A percentile compares a stretch with the other conserved stretches of the same genome.
Evolutionary conservation across 2,888 invertebrate species (phyloP).

Genomic region (Acronicta leporina): DNA sequence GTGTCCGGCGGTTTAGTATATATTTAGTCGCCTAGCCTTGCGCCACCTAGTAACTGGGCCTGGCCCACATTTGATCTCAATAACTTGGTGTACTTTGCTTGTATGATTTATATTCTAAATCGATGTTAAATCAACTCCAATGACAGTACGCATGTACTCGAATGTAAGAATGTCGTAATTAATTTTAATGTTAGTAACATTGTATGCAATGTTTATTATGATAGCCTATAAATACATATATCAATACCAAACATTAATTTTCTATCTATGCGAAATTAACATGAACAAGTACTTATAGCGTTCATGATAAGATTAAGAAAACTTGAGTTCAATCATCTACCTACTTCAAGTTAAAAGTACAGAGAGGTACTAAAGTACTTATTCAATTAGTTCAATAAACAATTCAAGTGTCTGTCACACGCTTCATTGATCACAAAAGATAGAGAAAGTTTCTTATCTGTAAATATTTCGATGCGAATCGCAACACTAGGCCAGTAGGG

Average conservation of each 20-base stretch:
- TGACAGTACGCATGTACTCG: conserved; percentile 41
- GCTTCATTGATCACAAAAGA: conserved; percentile 36
- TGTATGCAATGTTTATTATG: conserved; percentile 15
- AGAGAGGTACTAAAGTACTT: conserved; percentile 3
- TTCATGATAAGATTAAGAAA: conserved; percentile 33
- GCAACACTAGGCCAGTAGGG: conserved; percentile 56
- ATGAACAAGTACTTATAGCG: conserved; percentile 12
- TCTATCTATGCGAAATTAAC: conserved; percentile 12
- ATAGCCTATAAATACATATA: conserved; percentile 35
- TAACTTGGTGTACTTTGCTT: conserved; percentile 41
- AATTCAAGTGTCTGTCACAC: conserved; percentile 31
- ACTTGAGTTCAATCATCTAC: conserved; percentile 30
- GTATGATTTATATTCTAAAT: conserved; percentile 47
- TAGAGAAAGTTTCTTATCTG: conserved; percentile 35
- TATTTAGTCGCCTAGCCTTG: conserved; percentile 59
- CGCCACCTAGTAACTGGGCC: conserved; percentile 52
- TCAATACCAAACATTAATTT: conserved; percentile 7
- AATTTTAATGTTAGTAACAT: conserved; percentile 32
- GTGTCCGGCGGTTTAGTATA: conserved; percentile 49
- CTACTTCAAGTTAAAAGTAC: conserved; percentile 26
- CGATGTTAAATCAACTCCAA: conserved; percentile 49
- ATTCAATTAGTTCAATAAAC: conserved; percentile 21
- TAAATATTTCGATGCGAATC: conserved; percentile 43
- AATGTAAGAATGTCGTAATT: conserved; percentile 39
- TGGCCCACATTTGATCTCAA: conserved; percentile 67